phyloP scores from a whole-genome alignment of 2,888 invertebrate genomes.

The Lycaena phlaeas region DNA sequence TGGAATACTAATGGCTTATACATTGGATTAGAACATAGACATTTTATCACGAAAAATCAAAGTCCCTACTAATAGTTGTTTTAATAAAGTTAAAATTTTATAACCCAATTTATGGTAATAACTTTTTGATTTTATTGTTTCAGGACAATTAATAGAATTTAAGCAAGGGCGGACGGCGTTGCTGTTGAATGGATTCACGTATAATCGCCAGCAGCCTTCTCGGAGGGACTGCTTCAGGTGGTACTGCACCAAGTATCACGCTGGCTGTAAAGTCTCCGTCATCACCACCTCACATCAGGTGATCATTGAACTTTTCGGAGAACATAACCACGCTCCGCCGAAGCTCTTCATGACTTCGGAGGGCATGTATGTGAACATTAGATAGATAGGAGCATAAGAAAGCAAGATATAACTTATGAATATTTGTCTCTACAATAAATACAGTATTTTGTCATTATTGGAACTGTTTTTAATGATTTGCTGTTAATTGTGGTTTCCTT shows the following conservation, averaged over 20 bases:
- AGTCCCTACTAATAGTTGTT: too few species aligned
- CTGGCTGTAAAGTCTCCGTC: conserved; percentile 24
- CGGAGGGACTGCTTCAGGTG: conserved; percentile 17
- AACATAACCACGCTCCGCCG: conserved; percentile 22
- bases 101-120: too few species aligned
- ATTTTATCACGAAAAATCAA: too few species aligned
- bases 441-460: too few species aligned
- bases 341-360: conserved; percentile 5
- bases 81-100: too few species aligned
- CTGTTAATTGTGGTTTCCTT: too few species aligned
- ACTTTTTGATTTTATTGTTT: neutral
- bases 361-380: conserved; percentile 10
- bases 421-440: too few species aligned
- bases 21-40: too few species aligned
- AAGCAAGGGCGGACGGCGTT: neutral
- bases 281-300: conserved; percentile 19
- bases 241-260: conserved; percentile 31
- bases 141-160: conserved; percentile 6
- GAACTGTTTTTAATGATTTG: too few species aligned
- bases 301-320: conserved; percentile 12
- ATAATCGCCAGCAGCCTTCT: conserved; percentile 11
- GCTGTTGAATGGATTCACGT: conserved; percentile 12
- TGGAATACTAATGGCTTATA: too few species aligned
- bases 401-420: too few species aligned
- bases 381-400: too few species aligned